Base-by-base conservation (phyloP, 2,797 vertebrate genomes). In the Scomberomorus guttatus region DNA sequence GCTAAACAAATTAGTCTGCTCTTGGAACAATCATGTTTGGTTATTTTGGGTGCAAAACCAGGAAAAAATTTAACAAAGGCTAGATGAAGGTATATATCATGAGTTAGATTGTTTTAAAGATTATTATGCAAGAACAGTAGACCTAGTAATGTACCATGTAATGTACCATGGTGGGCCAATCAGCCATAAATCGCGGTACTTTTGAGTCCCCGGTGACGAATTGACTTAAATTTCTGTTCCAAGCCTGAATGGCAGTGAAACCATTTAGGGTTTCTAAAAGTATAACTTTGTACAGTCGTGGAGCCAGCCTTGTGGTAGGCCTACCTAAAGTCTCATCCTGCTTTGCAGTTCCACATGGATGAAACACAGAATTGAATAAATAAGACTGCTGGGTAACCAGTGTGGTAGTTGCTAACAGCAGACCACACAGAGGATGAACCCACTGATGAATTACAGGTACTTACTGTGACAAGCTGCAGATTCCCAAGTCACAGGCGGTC, bases 341-440 rank as follows among this genome's bases (percentile, higher is more conserved):
- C 24, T 73, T 75, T 20, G 64, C 58, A 34, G n/a, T 13, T 64
- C 64, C 56, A 70, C 68, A 44, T 62, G 72, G 66, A 71, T 58
- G 20, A 60, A 67, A 59, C 60, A 62, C 65, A 73, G 12, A 63
- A 50, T 66, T 81, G 50, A 70, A 68, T 82, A 72, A 79, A 78
- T 48, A 83, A 62, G 61, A 57, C 37, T 22, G 20, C 42, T 61
- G 34, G 60, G 48, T 62, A 68, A 81, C 57, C 50, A 12, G 29
- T 52, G 79, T 66, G 74, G 54, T 61, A 6, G 48, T 14, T 63
- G 42, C 59, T 78, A 48, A 68, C 50, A 61, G 67, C 52, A 70
- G 90, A 90, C 88, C 91, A 90, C 90, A 92, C 89, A 87, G 77
- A 83, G 46, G 70, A 80, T 46, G 70, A 80, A 83, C 10, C 77